Evolutionary conservation across 2,888 invertebrate genomes (phyloP).

Genomic region (Caenorhabditis sulstoni): DNA sequence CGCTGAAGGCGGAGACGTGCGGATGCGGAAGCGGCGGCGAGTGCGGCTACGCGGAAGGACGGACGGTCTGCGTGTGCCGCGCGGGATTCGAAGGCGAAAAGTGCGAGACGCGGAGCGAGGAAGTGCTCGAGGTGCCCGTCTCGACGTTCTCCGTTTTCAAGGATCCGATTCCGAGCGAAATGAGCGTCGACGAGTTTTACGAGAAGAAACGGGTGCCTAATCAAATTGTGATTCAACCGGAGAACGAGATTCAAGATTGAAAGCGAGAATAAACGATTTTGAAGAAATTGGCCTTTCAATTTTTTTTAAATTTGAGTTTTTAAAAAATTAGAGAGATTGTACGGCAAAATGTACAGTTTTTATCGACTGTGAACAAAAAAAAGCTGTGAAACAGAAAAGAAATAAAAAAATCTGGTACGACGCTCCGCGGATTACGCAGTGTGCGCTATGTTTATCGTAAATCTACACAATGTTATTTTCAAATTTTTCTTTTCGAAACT

Average conservation of each 20-base stretch:
- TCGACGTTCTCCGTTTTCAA: background rate
- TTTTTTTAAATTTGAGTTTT: too few relatives aligned
- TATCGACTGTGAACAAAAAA: too few relatives aligned
- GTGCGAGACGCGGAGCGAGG: background rate
- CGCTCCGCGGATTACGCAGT: slow-evolving; percentile 30
- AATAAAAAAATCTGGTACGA: slow-evolving; percentile 21
- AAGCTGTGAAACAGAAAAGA: background rate
- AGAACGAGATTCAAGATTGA: too few relatives aligned
- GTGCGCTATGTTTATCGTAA: slow-evolving; percentile 26
- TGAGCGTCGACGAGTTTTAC: background rate
- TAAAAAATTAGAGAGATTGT: too few relatives aligned
- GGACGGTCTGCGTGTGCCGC: background rate
- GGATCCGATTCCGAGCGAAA: background rate
- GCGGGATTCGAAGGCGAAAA: background rate
- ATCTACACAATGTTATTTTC: background rate
- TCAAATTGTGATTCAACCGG: background rate
- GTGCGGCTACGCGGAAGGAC: background rate
- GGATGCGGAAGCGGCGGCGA: background rate
- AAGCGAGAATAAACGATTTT: too few relatives aligned
- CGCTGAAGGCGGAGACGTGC: background rate
- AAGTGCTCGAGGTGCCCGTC: background rate
- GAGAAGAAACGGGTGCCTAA: background rate
- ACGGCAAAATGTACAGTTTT: too few relatives aligned
- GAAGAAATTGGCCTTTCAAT: too few relatives aligned
- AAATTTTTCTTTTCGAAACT: slow-evolving; percentile 42